phyloP scores from a whole-genome alignment of 1,140 invertebrate species.

The Rhysida immarginata region DNA sequence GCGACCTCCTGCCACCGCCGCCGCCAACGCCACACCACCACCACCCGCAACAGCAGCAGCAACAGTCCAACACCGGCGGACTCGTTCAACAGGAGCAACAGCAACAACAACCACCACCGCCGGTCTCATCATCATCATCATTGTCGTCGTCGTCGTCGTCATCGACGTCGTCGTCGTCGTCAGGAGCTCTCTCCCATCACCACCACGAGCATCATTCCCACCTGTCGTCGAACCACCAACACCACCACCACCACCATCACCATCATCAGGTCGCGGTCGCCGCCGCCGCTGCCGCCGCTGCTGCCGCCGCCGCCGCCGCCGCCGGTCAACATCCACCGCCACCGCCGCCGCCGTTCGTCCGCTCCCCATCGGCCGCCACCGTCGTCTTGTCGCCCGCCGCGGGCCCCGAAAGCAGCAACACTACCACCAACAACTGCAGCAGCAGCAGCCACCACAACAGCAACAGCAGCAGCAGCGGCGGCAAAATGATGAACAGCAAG shows the following conservation, averaged over 20 bases:
- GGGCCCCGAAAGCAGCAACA: too few species aligned
- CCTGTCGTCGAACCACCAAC: neutral
- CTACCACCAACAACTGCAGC: too few species aligned
- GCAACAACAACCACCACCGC: too few species aligned
- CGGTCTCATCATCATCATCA: neutral
- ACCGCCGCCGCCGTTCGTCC: neutral
- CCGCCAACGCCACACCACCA: neutral
- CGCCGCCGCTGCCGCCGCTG: too few species aligned
- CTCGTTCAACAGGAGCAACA: too few species aligned
- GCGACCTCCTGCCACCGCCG: neutral
- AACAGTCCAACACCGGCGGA: neutral
- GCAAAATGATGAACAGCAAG: constrained; percentile 54
- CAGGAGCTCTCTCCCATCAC: constrained; percentile 42
- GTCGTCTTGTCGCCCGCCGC: too few species aligned
- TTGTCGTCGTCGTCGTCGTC: neutral
- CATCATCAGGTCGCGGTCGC: neutral
- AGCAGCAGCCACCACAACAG: neutral
- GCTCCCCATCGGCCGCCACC: too few species aligned
- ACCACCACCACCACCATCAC: neutral
- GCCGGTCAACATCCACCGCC: neutral
- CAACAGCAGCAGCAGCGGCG: constrained; percentile 16
- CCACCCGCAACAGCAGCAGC: neutral
- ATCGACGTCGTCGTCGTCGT: constrained; percentile 51
- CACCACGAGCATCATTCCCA: constrained; percentile 39
- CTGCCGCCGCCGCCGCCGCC: too few species aligned